Evolutionary conservation across 2,797 vertebrate species (phyloP).

Genomic region (Rhinatrema bivittatum): DNA sequence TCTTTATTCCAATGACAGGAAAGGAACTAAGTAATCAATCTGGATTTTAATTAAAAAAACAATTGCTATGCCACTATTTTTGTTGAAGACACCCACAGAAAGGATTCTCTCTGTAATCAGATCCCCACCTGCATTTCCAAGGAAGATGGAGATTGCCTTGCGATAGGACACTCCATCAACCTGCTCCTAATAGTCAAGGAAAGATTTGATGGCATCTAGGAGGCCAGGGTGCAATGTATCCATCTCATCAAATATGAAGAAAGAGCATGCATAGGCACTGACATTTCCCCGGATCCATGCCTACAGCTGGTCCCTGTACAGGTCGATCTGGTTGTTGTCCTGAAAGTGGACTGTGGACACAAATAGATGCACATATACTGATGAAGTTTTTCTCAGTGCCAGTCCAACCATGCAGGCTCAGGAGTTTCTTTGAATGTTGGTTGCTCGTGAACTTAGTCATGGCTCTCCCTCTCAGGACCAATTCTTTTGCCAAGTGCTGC

Average conservation of each 20-base stretch:
- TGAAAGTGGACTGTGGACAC: slow-evolving; percentile 84
- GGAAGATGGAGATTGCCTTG: slow-evolving; percentile 90
- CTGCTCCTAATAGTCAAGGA: slow-evolving; percentile 81
- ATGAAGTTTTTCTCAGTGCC: slow-evolving; percentile 92
- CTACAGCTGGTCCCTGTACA: slow-evolving; percentile 86
- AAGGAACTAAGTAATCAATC: slow-evolving; percentile 91
- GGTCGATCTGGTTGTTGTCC: slow-evolving; percentile 52
- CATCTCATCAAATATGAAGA: slow-evolving; percentile 97
- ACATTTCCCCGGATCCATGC: slow-evolving; percentile 83
- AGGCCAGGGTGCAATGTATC: slow-evolving; percentile 89
- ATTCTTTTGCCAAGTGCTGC: slow-evolving; percentile 80
- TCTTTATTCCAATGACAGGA: slow-evolving; percentile 83
- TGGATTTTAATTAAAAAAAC: slow-evolving; percentile 89
- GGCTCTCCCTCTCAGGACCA: slow-evolving; percentile 77
- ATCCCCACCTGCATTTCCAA: slow-evolving; percentile 91
- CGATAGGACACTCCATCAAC: slow-evolving; percentile 82
- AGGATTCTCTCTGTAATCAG: slow-evolving; percentile 69
- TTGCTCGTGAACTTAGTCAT: slow-evolving; percentile 77
- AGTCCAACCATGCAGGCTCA: slow-evolving; percentile 89
- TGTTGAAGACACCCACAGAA: slow-evolving; percentile 80
- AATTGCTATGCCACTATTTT: slow-evolving; percentile 83
- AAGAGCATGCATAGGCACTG: slow-evolving; percentile 68
- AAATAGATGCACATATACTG: slow-evolving; percentile 83
- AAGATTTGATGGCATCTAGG: slow-evolving; percentile 90
- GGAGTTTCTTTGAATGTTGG: slow-evolving; percentile 76